phyloP scores from a whole-genome alignment of 2,888 invertebrate genomes.

The Hypercompe scribonia region DNA sequence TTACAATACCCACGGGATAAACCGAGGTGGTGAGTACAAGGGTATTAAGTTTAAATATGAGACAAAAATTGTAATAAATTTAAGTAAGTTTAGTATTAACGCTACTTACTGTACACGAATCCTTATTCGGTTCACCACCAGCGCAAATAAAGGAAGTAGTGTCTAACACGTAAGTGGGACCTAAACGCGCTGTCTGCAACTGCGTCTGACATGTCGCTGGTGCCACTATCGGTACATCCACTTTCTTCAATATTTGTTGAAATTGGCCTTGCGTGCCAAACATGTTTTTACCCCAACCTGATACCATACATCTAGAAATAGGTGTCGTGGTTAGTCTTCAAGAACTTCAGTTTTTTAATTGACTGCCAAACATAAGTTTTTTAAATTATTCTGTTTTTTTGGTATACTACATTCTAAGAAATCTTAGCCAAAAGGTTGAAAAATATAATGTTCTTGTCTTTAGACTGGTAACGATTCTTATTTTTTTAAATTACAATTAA shows the following conservation, averaged over 20 bases:
- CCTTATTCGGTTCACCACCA: constrained; percentile 91
- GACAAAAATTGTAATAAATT: background rate
- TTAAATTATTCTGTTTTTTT: too few relatives aligned
- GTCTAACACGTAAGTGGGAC: constrained; percentile 87
- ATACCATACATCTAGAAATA: constrained; percentile 86
- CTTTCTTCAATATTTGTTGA: constrained; percentile 91
- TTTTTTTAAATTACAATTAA: too few relatives aligned
- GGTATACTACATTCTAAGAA: too few relatives aligned
- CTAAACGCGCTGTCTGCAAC: constrained; percentile 89
- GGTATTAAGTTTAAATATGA: too few relatives aligned
- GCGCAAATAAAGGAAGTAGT: constrained; percentile 91
- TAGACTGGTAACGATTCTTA: too few relatives aligned
- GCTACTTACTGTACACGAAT: constrained; percentile 91
- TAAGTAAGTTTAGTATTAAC: background rate
- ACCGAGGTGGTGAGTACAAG: too few relatives aligned
- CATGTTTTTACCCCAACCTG: constrained; percentile 96
- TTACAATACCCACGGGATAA: too few relatives aligned
- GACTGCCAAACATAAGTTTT: too few relatives aligned
- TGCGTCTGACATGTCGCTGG: constrained; percentile 88
- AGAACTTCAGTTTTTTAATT: background rate
- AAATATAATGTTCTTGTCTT: too few relatives aligned
- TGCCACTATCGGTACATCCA: constrained; percentile 90
- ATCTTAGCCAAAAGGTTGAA: too few relatives aligned
- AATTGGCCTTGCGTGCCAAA: constrained; percentile 87
- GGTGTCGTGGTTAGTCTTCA: background rate